Evolutionary conservation across 30 jellyfish, hydroid and myxozoan species (phyloP), one percentile per base, ranked within the genome.

Genomic region (Chrysaora quinquecirrha): DNA sequence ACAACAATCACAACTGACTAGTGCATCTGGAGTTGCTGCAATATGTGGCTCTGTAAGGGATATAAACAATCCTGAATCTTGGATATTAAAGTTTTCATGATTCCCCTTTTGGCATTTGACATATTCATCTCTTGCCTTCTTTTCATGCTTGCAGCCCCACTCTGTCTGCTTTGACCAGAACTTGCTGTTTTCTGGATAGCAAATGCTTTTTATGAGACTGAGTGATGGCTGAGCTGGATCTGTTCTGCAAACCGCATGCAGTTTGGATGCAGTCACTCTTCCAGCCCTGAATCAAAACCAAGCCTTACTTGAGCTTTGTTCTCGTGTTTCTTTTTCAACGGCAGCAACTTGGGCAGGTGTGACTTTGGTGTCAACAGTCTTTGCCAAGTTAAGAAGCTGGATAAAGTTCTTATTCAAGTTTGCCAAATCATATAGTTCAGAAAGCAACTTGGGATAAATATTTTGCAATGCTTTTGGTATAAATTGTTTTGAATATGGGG

Each of bases 81-180:
- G 11, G 11, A 38, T 14, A 6, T 38, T 74, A 30, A 74, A 52
- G 20, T 74, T 49, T 74, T 34, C 56, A 34, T 74, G 75, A 20
- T 6, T 28, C 49, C 16, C 25, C 14, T 24, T 16, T 60, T 48
- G 9, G 25, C 30, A 23, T 16, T 3, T 21, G 0, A 1, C 20
- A 31, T 48, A 74, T 48, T 46, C 63, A 3, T 48, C 35, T 6
- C 28, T 7, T 48, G 86, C 86, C 12, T 23, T n/a, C 29, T 52
- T 50, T 31, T 74, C 75, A 14, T 74, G 86, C n/a, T n/a, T 29
- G 62, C 86, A 74, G 22, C 86, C 75, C 74, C 75, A 50, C 20
- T 33, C 14, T 7, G 86, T 54, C 7, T 74, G 75, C 29, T 48
- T 25, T n/a, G 75, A 22, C 14, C 70, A 48, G 62, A 74, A 74